Evolutionary conservation across 2,797 vertebrate genomes (phyloP), one percentile per base, ranked within the genome.

Genomic region (Galago senegalensis): DNA sequence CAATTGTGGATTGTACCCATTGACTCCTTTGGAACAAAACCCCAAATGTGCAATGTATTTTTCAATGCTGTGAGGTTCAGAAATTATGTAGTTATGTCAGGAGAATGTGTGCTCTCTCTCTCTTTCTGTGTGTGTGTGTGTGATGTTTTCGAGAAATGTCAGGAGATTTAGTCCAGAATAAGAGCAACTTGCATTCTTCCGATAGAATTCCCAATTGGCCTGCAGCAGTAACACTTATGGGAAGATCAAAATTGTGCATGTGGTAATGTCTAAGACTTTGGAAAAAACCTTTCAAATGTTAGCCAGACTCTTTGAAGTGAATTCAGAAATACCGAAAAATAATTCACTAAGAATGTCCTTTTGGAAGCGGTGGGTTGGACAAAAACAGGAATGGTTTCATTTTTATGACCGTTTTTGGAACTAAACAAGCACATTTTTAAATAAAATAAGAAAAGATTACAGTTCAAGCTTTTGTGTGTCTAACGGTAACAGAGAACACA

Each of bases 271-370:
- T 96, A 94, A 96, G 83, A 67, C 87, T 96, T 92, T 80, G 76
- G 82, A 89, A 96, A 90, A 95, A 94, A 81, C 0, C 77, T 97
- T 97, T 96, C 87, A 95, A 97, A 96, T 96, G 89, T 94, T 97
- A 97, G 65, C 69, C 63, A 96, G 82, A 93, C 34, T 93, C 82
- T 97, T 96, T 97, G 96, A 97, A 97, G 89, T 96, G 67, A 94
- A 87, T 94, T 96, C 87, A 97, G 80, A 96, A 97, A 95, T 79
- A 83, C 43, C 88, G 81, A 96, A 94, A 97, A 97, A 89, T 94
- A 96, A 95, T 96, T 96, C 89, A 83, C 69, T 90, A 97, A 96
- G 96, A 96, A 97, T 93, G 84, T 53, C 76, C 80, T 93, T 87
- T 97, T 93, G 84, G 76, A 96, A 94, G 37, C 61, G 34, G 76